phyloP scores from a whole-genome alignment of 2,113 vertebrate genomes.

The Apeltes quadracus region DNA sequence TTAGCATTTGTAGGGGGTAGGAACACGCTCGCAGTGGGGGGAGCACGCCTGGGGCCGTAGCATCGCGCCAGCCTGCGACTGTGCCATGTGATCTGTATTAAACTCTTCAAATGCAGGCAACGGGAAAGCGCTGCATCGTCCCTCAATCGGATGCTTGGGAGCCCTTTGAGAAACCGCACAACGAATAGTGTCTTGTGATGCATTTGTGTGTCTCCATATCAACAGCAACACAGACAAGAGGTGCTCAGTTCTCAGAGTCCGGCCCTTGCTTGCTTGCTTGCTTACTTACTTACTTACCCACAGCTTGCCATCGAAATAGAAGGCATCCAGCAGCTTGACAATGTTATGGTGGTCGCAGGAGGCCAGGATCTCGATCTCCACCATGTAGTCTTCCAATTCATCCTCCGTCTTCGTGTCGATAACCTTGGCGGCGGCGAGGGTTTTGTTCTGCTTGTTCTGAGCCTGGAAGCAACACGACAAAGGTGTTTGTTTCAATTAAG shows the following conservation, averaged over 20 bases:
- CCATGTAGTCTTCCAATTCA: constrained; percentile 99
- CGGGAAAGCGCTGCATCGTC: background rate
- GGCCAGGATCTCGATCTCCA: constrained; percentile 97
- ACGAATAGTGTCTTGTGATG: constrained; percentile 22
- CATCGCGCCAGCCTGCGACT: background rate
- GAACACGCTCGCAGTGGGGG: background rate
- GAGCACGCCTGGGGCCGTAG: background rate
- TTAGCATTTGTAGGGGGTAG: background rate
- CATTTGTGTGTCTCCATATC: constrained; percentile 36
- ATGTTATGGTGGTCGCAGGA: constrained; percentile 97
- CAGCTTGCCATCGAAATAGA: constrained; percentile 96
- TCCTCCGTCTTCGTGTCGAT: constrained; percentile 99
- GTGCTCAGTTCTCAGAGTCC: constrained; percentile 6
- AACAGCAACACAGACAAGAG: constrained; percentile 15
- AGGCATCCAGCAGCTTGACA: constrained; percentile 96
- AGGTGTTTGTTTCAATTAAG: background rate
- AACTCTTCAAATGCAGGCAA: constrained; percentile 3
- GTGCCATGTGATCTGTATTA: constrained; percentile 8
- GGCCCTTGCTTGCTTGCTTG: constrained; percentile 10
- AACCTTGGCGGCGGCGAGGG: constrained; percentile 96
- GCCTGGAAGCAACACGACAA: constrained; percentile 76
- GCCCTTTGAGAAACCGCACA: constrained; percentile 6
- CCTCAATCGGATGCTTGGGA: background rate
- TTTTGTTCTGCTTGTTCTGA: constrained; percentile 95
- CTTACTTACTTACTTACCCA: constrained; percentile 84